Percentiles rank a stretch among this genome's conserved stretches.
Conservation (phyloP, 2,888 invertebrate species). For the Polia nebulosa region DNA sequence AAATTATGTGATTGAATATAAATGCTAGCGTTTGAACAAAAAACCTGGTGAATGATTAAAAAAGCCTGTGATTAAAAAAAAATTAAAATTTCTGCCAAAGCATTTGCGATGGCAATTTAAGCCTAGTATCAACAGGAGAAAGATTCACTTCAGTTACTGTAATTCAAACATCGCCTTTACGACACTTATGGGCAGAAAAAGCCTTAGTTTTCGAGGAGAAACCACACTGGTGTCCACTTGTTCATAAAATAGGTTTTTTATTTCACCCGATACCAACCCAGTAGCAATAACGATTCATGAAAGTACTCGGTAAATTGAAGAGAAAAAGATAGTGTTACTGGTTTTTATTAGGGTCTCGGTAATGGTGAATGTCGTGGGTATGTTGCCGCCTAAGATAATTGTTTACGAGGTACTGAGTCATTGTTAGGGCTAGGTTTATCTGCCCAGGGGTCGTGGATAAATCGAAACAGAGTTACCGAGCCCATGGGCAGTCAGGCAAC, state of each 20-base stretch:
- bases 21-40: too few species aligned
- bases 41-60: too few species aligned
- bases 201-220: too few species aligned
- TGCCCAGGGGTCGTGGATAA: too few species aligned
- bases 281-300: constrained; percentile 40
- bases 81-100: too few species aligned
- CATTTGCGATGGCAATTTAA: not conserved
- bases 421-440: not conserved
- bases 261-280: constrained; percentile 6
- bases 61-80: too few species aligned
- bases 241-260: constrained; percentile 38
- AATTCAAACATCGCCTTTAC: not conserved
- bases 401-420: constrained; percentile 26
- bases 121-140: not conserved
- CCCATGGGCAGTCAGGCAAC: too few species aligned
- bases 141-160: not conserved
- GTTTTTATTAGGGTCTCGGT: constrained; percentile 49
- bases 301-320: constrained; percentile 43
- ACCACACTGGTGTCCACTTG: not conserved
- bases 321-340: constrained; percentile 27
- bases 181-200: not conserved
- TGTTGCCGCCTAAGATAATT: constrained; percentile 24
- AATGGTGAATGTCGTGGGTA: constrained; percentile 13
- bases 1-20: too few species aligned
- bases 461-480: too few species aligned